Percentiles rank a stretch among this genome's conserved stretches.
Conservation (phyloP, 2,797 vertebrate species). For the Pantherophis alleghaniensis region DNA sequence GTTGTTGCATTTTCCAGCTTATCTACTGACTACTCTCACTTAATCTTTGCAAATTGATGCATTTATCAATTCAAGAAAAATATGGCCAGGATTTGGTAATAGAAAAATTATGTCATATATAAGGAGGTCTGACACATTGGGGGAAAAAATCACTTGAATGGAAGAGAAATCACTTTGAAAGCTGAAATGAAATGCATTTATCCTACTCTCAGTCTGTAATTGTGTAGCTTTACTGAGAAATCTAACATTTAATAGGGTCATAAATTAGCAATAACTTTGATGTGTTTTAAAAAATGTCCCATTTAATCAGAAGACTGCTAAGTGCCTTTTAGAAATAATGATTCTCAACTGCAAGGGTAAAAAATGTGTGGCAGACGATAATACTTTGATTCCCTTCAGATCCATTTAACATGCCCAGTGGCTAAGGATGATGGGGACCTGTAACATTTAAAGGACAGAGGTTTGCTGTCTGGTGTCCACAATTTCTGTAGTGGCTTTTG, state of each 20-base stretch:
- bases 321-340: neutral
- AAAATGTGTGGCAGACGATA: neutral
- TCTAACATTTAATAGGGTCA: neutral
- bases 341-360: neutral
- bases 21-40: neutral
- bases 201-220: neutral
- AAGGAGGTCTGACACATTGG: neutral
- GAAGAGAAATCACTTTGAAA: neutral
- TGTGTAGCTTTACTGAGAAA: neutral
- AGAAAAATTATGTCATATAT: neutral
- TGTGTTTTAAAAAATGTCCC: neutral
- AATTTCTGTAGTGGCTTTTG: neutral
- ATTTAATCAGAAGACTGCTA: neutral
- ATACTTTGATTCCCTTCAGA: neutral
- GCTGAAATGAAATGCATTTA: constrained; percentile 13
- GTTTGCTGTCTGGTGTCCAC: neutral
- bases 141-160: neutral
- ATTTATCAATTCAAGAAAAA: neutral
- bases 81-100: neutral
- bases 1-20: neutral
- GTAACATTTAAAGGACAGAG: neutral
- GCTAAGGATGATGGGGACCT: neutral
- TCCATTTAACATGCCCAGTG: neutral
- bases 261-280: neutral
- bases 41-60: neutral